Percentiles rank a stretch among this genome's conserved stretches.
Conservation (phyloP, 2,797 vertebrate species). For the Ficedula albicollis region DNA sequence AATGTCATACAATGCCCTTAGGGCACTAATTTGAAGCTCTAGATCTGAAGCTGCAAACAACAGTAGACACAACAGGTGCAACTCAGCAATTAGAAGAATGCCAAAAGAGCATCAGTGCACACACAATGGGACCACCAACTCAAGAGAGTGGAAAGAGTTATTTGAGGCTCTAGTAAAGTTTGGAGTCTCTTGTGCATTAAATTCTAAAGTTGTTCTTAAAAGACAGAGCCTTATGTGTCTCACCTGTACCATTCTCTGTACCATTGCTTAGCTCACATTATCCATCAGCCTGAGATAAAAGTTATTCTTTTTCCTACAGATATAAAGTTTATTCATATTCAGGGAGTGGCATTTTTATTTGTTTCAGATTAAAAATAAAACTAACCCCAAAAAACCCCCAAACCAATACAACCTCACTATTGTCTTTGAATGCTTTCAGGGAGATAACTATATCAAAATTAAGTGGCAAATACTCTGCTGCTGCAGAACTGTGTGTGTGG, state of each 20-base stretch:
- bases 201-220: background rate
- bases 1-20: background rate
- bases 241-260: background rate
- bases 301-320: background rate
- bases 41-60: background rate
- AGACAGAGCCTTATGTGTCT: background rate
- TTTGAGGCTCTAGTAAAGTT: background rate
- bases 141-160: background rate
- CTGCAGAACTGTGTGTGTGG: background rate
- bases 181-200: background rate
- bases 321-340: background rate
- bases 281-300: background rate
- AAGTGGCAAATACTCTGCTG: background rate
- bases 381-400: fast-evolving
- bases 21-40: background rate
- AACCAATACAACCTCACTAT: background rate
- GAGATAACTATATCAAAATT: background rate
- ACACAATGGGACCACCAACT: background rate
- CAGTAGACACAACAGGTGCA: background rate
- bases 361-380: background rate
- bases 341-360: background rate
- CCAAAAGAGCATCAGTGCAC: background rate
- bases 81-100: background rate
- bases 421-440: background rate
- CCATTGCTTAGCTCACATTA: background rate